These are phyloP conservation scores for Protobothrops mucrosquamatus DNA, from an alignment of 2,113 vertebrate genomes.

Conservation along the genomic window DNA sequence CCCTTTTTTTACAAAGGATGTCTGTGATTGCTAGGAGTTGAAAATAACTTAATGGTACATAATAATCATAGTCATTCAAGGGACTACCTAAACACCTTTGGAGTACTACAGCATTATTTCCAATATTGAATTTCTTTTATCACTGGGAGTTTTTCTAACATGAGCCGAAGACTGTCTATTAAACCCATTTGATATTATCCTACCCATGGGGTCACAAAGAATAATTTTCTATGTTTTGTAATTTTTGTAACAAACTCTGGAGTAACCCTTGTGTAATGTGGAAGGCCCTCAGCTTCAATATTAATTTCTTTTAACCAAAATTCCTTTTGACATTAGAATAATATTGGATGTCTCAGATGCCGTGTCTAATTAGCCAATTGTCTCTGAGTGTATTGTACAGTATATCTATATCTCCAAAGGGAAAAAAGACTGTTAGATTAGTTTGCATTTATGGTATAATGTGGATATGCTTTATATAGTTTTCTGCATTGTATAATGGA, in stretches of 20 bases:
- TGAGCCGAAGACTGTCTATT: not conserved
- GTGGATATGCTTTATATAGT: not conserved
- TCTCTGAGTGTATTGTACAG: not conserved
- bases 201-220: not conserved
- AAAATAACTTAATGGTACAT: not conserved
- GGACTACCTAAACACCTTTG: not conserved
- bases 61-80: not conserved
- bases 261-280: not conserved
- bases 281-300: not conserved
- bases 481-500: not conserved
- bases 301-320: not conserved
- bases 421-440: not conserved
- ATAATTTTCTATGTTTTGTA: not conserved
- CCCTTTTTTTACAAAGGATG: not conserved
- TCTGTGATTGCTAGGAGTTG: not conserved
- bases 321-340: not conserved
- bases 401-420: not conserved
- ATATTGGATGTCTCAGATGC: not conserved
- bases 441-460: not conserved
- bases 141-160: not conserved
- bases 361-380: not conserved
- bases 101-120: not conserved
- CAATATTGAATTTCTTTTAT: not conserved
- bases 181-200: not conserved
- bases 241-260: not conserved